A percentile compares a stretch with the other conserved stretches of the same genome.
Conservation (phyloP, 2,888 invertebrate genomes). For the Sylvicola cinctus region DNA sequence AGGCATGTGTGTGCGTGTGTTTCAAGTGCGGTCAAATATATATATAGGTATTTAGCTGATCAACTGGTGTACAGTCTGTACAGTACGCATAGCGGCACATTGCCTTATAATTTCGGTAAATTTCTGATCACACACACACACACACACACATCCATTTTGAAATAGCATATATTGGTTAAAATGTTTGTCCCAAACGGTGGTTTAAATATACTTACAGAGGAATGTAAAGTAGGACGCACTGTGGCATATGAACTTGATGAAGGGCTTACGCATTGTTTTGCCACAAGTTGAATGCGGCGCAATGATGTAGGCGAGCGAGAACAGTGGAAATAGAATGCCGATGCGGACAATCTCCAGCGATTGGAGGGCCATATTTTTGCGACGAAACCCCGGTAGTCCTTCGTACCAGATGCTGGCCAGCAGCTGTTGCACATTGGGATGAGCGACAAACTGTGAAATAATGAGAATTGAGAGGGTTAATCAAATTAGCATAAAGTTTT, state of each 20-base stretch:
- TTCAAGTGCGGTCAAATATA: too few species aligned
- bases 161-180: too few species aligned
- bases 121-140: too few species aligned
- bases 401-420: conserved; percentile 88
- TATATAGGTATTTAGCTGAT: too few species aligned
- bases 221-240: conserved; percentile 88
- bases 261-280: conserved; percentile 74
- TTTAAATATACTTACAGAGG: conserved; percentile 58
- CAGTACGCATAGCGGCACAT: too few species aligned
- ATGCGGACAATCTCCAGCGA: conserved; percentile 51
- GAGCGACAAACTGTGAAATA: conserved; percentile 64
- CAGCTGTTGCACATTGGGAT: conserved; percentile 85
- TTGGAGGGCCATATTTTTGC: conserved; percentile 57
- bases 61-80: too few species aligned
- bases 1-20: too few species aligned
- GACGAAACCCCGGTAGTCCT: conserved; percentile 80
- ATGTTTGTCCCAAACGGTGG: too few species aligned
- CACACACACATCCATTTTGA: too few species aligned
- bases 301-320: conserved; percentile 67
- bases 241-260: conserved; percentile 91
- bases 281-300: conserved; percentile 65
- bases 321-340: conserved; percentile 68
- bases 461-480: too few species aligned
- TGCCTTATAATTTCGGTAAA: too few species aligned
- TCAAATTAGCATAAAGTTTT: neutral